phyloP scores from a whole-genome alignment of 1,140 invertebrate genomes.

The Heliothis subflexa region DNA sequence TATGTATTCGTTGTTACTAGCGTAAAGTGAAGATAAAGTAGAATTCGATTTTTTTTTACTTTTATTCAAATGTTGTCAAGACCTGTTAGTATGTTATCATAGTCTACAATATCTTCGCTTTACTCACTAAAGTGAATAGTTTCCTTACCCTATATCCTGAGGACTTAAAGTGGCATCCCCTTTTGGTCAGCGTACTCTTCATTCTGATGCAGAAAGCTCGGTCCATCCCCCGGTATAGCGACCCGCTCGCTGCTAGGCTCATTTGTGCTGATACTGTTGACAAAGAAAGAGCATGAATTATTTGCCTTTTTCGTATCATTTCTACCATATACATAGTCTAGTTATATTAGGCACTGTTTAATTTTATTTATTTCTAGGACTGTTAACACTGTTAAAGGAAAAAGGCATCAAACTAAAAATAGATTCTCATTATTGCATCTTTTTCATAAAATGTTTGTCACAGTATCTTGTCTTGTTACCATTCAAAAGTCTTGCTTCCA shows the following conservation, averaged over 20 bases:
- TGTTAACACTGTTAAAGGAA: too few relatives aligned
- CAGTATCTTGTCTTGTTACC: background rate
- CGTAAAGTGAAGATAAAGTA: slow-evolving; percentile 9
- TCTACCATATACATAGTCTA: background rate
- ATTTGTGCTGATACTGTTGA: slow-evolving; percentile 94
- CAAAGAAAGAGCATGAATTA: slow-evolving; percentile 53
- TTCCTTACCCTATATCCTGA: slow-evolving; percentile 98
- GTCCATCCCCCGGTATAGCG: slow-evolving; percentile 94
- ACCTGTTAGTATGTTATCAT: background rate
- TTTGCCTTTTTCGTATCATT: background rate
- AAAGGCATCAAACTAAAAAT: background rate
- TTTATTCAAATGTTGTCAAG: too few relatives aligned
- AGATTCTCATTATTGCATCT: background rate
- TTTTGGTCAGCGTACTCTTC: slow-evolving; percentile 98
- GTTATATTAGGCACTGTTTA: too few relatives aligned
- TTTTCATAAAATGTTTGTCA: background rate
- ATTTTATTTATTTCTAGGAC: too few relatives aligned
- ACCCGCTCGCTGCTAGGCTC: slow-evolving; percentile 91
- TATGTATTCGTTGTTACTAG: background rate
- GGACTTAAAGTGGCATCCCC: slow-evolving; percentile 99
- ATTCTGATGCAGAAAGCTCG: slow-evolving; percentile 98
- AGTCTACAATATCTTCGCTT: slow-evolving; percentile 44
- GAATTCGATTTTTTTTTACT: background rate
- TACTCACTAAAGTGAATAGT: background rate
- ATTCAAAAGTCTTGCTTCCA: background rate